Evolutionary conservation across 2,113 vertebrate genomes (phyloP), one percentile per base, ranked within the genome.

Genomic region (Rattus rattus): DNA sequence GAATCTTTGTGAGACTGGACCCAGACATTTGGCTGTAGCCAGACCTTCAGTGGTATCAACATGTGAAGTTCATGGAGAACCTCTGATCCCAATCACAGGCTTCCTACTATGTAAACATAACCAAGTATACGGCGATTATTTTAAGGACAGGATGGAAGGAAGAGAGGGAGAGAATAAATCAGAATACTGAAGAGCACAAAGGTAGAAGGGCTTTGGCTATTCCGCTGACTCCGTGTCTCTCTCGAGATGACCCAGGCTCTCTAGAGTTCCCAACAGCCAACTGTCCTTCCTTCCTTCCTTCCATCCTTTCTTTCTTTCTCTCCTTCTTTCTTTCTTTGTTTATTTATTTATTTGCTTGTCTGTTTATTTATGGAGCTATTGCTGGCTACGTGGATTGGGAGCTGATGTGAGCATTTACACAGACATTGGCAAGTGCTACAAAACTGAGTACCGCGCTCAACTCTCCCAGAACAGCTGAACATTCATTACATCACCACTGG

Each of bases 361-460:
- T 43, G 43, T 43, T 43, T 1, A 87, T 73, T 90, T 90, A 85
- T 75, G 88, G 54, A 72, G 76, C 61, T 87, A 89, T 87, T 52
- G 17, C 52, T 52, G 88, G 80, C 61, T 79, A 80, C 75, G 54
- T 36, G 12, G 93, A 92, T 67, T 47, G 24, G 4, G 11, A 75
- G 70, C 33, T 49, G 28, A 24, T 65, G 30, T 65, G 12, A 94
- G 65, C 24, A 52, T 77, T 63, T 72, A 47, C 24, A 67, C 33
- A 47, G 94, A 80, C 43, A 93, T 0, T 92, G 52, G 43, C 76
- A 72, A 94, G 59, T n/a, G 93, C 26, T 91, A 52, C n/a, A 59
- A 49, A 90, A 47, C 86, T 79, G 26, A 49, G 67, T 24, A 10
- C 49, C 5, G 47, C n/a, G 20, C n/a, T 13, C 47, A 33, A 39